Percentiles rank a stretch among this genome's conserved stretches.
Evolutionary conservation across 2,113 vertebrate genomes (phyloP).

Genomic region (Etia nguti): DNA sequence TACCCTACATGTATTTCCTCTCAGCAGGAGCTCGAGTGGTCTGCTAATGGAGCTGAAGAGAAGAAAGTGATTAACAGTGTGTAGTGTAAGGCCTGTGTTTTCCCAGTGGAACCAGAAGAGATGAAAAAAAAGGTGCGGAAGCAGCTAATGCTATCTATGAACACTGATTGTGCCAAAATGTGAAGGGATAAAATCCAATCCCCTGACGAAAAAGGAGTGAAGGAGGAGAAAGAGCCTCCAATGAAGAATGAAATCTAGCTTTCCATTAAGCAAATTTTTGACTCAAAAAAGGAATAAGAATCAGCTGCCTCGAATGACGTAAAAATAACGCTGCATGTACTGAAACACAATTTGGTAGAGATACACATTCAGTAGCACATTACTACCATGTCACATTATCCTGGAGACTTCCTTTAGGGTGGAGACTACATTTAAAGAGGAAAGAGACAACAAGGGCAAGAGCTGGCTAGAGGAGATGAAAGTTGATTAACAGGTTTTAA

Average conservation of each 20-base stretch:
- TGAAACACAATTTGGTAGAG: not conserved
- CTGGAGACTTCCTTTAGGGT: not conserved
- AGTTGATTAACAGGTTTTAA: not conserved
- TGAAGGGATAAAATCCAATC: not conserved
- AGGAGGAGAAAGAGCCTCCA: not conserved
- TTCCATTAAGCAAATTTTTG: not conserved
- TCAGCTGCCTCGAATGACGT: not conserved
- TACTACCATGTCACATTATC: not conserved
- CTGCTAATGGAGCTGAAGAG: not conserved
- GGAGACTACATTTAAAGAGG: not conserved
- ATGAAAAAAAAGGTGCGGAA: fast-evolving
- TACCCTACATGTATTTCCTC: not conserved
- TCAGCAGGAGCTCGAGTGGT: not conserved
- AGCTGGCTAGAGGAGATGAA: not conserved
- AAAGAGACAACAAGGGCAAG: not conserved
- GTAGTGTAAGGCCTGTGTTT: not conserved
- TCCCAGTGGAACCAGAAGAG: not conserved
- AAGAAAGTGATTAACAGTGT: not conserved
- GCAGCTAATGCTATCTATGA: not conserved
- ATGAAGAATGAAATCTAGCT: not conserved
- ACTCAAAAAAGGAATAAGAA: not conserved
- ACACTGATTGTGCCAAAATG: not conserved
- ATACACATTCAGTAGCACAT: not conserved
- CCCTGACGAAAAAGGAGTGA: not conserved
- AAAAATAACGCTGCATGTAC: not conserved